Conservation (phyloP, 2,888 invertebrate genomes). For the Allophyes oxyacanthae region DNA sequence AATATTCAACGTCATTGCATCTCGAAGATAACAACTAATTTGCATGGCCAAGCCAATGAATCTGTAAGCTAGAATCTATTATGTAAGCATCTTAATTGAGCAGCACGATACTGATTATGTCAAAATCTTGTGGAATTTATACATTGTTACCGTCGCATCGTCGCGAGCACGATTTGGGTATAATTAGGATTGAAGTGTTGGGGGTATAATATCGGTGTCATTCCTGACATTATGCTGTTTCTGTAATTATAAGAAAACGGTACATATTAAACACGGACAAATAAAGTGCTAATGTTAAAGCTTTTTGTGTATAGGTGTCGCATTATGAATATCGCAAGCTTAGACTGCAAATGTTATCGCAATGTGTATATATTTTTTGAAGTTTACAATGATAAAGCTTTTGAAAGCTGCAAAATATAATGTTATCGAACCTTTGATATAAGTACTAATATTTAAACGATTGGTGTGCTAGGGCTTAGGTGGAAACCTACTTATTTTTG, state of each 20-base stretch:
- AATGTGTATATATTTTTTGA: constrained; percentile 68
- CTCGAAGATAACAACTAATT: constrained; percentile 49
- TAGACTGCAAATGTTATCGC: constrained; percentile 74
- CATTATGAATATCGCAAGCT: constrained; percentile 73
- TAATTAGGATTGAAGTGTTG: constrained; percentile 31
- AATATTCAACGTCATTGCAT: constrained; percentile 52
- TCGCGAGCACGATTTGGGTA: constrained; percentile 30
- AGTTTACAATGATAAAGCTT: constrained; percentile 50
- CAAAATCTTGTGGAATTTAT: constrained; percentile 30
- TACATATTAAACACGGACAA: constrained; percentile 53
- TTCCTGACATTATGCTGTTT: constrained; percentile 44
- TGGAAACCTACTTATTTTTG: constrained; percentile 24
- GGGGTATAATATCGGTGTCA: constrained; percentile 31
- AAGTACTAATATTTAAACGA: constrained; percentile 42
- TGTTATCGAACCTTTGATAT: constrained; percentile 37
- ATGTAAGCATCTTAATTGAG: constrained; percentile 19
- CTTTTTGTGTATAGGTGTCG: constrained; percentile 80
- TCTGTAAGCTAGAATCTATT: constrained; percentile 42
- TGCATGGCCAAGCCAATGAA: constrained; percentile 61
- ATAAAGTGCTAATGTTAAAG: constrained; percentile 70
- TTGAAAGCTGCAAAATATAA: constrained; percentile 44
- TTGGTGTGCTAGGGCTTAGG: constrained; percentile 34
- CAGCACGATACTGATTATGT: constrained; percentile 26
- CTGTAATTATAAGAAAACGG: constrained; percentile 56
- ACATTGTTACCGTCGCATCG: constrained; percentile 42